A percentile compares a stretch with the other conserved stretches of the same genome.
phyloP scores from a whole-genome alignment of 1,140 invertebrate species.

The Papilio polyxenes region DNA sequence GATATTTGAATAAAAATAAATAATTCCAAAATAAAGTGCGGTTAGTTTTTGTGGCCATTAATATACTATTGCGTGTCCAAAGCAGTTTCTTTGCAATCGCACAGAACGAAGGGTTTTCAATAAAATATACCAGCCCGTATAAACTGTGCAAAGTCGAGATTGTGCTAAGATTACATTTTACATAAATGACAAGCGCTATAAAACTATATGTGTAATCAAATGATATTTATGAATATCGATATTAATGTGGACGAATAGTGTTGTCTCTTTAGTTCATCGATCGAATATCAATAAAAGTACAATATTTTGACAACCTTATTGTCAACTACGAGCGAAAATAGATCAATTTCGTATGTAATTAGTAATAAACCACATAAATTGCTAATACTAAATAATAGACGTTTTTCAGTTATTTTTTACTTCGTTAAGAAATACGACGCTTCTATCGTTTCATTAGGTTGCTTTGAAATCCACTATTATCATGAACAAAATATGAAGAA shows the following conservation, averaged over 20 bases:
- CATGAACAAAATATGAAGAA: too few species aligned
- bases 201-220: conserved; percentile 42
- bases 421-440: too few species aligned
- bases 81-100: conserved; percentile 78
- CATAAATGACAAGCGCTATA: conserved; percentile 63
- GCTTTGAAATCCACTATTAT: too few species aligned
- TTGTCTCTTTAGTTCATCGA: not conserved
- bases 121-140: conserved; percentile 69
- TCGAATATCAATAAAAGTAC: not conserved
- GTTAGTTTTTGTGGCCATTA: conserved; percentile 51
- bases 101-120: conserved; percentile 74
- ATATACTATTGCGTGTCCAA: conserved; percentile 71
- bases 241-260: not conserved
- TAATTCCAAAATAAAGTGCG: conserved; percentile 16
- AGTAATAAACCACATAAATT: too few species aligned
- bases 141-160: conserved; percentile 58
- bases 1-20: not conserved
- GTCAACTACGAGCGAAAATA: not conserved
- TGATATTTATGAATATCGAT: not conserved
- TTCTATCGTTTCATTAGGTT: too few species aligned
- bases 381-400: too few species aligned
- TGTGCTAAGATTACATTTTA: conserved; percentile 62
- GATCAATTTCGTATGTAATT: not conserved
- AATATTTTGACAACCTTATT: not conserved
- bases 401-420: too few species aligned